Evolutionary conservation across 2,797 vertebrate species (phyloP).

Genomic region (Hydrophis major): DNA sequence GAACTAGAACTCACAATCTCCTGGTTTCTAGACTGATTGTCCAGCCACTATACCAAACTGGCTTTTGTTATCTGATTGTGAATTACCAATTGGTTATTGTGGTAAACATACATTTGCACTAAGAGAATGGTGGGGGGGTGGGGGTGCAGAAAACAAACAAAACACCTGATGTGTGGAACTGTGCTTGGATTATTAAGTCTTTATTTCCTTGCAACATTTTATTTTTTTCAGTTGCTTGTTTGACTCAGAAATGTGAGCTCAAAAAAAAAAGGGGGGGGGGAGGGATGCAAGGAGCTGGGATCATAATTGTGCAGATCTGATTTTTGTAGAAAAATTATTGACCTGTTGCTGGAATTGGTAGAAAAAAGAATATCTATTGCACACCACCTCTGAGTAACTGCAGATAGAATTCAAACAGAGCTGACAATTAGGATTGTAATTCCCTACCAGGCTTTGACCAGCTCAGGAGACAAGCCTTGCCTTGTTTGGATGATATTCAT

Average conservation of each 20-base stretch:
- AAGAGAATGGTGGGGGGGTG: background rate
- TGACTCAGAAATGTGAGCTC: background rate
- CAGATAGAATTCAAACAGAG: background rate
- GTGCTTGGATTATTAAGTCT: background rate
- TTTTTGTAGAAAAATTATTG: background rate
- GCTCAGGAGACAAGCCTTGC: conserved; percentile 8
- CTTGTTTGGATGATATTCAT: background rate
- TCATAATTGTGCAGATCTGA: background rate
- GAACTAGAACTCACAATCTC: background rate
- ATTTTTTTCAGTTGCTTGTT: background rate
- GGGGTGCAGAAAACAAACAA: background rate
- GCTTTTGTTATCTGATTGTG: background rate
- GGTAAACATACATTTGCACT: background rate
- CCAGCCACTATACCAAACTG: background rate
- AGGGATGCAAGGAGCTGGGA: background rate
- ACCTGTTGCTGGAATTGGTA: background rate
- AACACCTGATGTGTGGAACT: background rate
- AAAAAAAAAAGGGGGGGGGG: background rate
- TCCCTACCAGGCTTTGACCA: background rate
- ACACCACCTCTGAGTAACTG: background rate
- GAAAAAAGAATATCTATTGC: background rate
- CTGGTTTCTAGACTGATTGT: background rate
- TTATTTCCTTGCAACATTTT: background rate
- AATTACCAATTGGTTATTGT: background rate
- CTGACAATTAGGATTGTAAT: background rate